Base-by-base conservation (phyloP, 1,140 invertebrate genomes). In the Drosophila asahinai region DNA sequence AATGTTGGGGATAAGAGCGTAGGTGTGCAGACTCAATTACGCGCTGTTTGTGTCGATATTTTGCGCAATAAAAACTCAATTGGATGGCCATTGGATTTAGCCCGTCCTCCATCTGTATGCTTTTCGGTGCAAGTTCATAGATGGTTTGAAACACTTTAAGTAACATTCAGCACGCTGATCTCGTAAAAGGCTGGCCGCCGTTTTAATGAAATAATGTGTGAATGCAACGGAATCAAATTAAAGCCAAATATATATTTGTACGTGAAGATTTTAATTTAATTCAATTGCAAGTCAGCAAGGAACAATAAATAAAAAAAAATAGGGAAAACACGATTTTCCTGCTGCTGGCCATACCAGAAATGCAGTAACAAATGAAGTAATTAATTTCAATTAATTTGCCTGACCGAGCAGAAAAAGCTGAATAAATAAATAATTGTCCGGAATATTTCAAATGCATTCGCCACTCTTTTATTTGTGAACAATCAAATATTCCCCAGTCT, bases 331-430 rank as follows among this genome's bases (percentile, higher is more conserved):
- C 67, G 22, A 47, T 49, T 65, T 9, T 5, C 15, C 15, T 15
- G 52, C 68, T 59, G 43, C n/a, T 51, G 70, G 27, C 51, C 51
- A 62, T 61, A 47, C 43, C 45, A 40, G 45, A 47, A 62, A 68
- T 47, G 42, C 55, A 19, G 25, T 49, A 67, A 72, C 57, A 79
- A 83, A 64, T 79, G 65, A 70, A 80, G 82, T 81, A 84, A 84
- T 84, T 81, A 77, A 86, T 81, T 65, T 86, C 74, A 78, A 81
- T 84, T 81, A 86, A 78, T 86, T 81, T 84, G 60, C 66, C 61
- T 71, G 60, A 51, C 14, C 30, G 51, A 77, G 54, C 51, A 58
- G 48, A 73, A 62, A 78, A 57, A 42, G 59, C 48, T 42, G 36
- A 55, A 40, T 43, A 78, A 61, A 45, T 70, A 51, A 66, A 66